Base-by-base conservation (phyloP, 2,113 vertebrate species). In the Lampris incognitus region DNA sequence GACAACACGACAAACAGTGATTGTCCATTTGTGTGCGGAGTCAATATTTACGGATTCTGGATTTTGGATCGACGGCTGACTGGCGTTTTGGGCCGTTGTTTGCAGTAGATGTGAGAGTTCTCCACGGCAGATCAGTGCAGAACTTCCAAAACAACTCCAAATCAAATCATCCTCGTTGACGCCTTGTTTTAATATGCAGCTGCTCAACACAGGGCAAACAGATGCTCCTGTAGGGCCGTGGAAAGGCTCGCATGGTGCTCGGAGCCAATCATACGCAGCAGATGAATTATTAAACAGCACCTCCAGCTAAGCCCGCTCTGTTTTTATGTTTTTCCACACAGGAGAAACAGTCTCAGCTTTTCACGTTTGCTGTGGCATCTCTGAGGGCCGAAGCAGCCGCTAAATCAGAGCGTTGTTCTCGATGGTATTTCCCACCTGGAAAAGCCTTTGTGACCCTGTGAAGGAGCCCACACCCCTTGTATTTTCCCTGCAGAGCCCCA, bases 211-310 rank as follows among this genome's bases (percentile, higher is more conserved):
- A 9, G 75, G 13, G 67, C 54, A 74, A 84, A 85, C 82, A 85
- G 74, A 81, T 81, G 85, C 84, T 75, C 65, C 74, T 82, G 73
- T 77, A 69, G 57, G 46, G 10, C 70, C 62, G 64, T 66, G 60
- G 66, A 74, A 78, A 73, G 69, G 54, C 24, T 24, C 24, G 2
- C 9, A 41, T 83, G 51, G 38, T 13, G 76, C 76, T 83, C 41
- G 42, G 59, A 87, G 79, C 82, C 82, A 88, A 87, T 89, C 83
- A 83, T 58, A 89, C 63, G 82, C 76, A 78, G 38, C 68, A 75
- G 24, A 91, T 93, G 82, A 91, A 93, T 94, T 87, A 91, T 93
- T 92, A 82, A 94, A 87, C 38, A 70, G 56, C 68, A 85, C 84
- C 86, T 88, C 79, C 69, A 92, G 88, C 77, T 71, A 88, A 88